phyloP scores from a whole-genome alignment of 2,888 invertebrate genomes.

The Cephus pygmeus region DNA sequence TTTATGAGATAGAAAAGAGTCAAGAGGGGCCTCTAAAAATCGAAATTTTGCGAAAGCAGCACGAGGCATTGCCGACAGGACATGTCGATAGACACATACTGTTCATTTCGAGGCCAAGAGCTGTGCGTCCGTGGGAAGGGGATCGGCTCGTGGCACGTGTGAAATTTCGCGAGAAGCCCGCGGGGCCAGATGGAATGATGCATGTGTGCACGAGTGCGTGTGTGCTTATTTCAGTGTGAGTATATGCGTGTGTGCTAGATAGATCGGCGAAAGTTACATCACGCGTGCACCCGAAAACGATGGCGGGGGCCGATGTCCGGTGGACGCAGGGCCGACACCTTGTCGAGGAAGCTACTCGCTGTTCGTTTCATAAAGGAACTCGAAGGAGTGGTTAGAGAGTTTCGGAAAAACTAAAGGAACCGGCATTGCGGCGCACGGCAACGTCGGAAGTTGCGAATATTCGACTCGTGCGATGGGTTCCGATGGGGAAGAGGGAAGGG shows the following conservation, averaged over 20 bases:
- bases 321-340: not conserved
- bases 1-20: not conserved
- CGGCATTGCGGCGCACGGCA: slow-evolving; percentile 34
- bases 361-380: not conserved
- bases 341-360: not conserved
- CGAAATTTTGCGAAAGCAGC: not conserved
- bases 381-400: slow-evolving; percentile 5
- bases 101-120: slow-evolving; percentile 46
- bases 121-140: slow-evolving; percentile 26
- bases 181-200: slow-evolving; percentile 5
- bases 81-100: not conserved
- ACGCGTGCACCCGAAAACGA: slow-evolving; percentile 24
- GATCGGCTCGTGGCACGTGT: slow-evolving; percentile 41
- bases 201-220: not conserved
- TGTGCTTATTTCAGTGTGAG: slow-evolving; percentile 9
- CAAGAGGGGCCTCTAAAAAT: not conserved
- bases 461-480: slow-evolving; percentile 9
- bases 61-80: not conserved
- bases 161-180: slow-evolving; percentile 39
- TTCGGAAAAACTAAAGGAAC: slow-evolving; percentile 24
- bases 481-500: slow-evolving; percentile 8
- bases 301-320: not conserved
- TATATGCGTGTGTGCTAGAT: slow-evolving; percentile 26
- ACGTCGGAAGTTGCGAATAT: slow-evolving; percentile 36
- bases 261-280: slow-evolving; percentile 40